These are phyloP conservation scores for Parelbella ahira DNA, from an alignment of 2,888 invertebrate species.

Conservation along the genomic window DNA sequence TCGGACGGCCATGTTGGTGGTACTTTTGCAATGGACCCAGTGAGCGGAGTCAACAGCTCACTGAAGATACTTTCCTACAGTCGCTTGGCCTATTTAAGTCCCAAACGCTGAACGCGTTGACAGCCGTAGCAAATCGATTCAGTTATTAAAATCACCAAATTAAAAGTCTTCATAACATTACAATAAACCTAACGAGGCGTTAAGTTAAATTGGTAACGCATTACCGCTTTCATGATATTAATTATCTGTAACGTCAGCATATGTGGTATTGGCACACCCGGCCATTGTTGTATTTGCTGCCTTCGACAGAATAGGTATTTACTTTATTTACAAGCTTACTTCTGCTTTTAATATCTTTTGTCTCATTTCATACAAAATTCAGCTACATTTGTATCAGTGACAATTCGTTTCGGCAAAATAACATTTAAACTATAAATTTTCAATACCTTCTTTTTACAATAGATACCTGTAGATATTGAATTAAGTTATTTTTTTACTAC, in stretches of 20 bases:
- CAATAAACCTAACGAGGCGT: slow-evolving; percentile 48
- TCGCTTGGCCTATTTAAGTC: slow-evolving; percentile 47
- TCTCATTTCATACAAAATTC: no score
- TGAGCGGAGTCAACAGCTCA: slow-evolving; percentile 44
- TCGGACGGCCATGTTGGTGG: slow-evolving; percentile 32
- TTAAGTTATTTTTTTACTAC: no score
- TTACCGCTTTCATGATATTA: slow-evolving; percentile 4
- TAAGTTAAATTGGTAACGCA: slow-evolving; percentile 27
- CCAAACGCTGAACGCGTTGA: slow-evolving; percentile 47
- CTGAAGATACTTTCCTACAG: slow-evolving; percentile 46
- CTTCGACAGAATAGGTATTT: no score
- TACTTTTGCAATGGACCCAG: slow-evolving; percentile 39
- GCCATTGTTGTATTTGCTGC: no score
- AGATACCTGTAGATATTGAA: no score
- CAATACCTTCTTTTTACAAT: no score
- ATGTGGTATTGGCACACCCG: no score
- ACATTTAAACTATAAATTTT: no score
- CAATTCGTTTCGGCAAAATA: no score
- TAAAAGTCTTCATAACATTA: slow-evolving; percentile 41
- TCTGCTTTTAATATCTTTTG: no score
- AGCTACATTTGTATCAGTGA: no score
- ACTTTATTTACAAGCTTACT: no score
- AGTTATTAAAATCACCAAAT: slow-evolving; percentile 51
- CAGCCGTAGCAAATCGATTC: slow-evolving; percentile 55
- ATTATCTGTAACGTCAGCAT: slow-evolving; percentile 11